Base-by-base conservation (phyloP, 2,888 invertebrate genomes). In the Nowickia ferox region DNA sequence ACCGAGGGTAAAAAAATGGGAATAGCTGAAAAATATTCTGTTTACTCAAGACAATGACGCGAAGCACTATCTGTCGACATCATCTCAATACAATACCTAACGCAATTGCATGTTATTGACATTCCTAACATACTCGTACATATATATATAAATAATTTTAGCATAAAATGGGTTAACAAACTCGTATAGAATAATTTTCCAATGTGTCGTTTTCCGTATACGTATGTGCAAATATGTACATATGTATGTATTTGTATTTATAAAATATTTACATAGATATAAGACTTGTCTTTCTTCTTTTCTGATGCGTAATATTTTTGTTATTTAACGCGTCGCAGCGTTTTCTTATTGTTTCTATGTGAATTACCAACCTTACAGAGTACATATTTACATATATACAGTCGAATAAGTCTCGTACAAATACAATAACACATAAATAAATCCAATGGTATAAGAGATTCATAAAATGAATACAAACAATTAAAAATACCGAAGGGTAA, bases 301-400 rank as follows among this genome's bases (percentile, higher is more conserved):
- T 83, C 71, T 78, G 77, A 66, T 78, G 77, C 77, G 86, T 80
- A 83, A 72, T 86, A 83, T 86, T 83, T 82, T 83, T 75, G 76
- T 86, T 86, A 86, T 86, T 86, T 86, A 83, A 86, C 83, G 86
- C 86, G 79, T 80, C 83, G 86, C 83, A 80, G 79, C 22, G 42
- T 80, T 86, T 86, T 83, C 79, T 79, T 86, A 83, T 83, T 76
- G 79, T 86, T 83, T 86, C 80, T 86, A 86, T 86, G 83, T 79
- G 80, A 86, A 86, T 83, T 83, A 40, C 51, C 72, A 76, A 48
- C 59, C 82, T 76, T 44, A 66, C n/a, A n/a, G n/a, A n/a, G n/a
- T n/a, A n/a, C n/a, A n/a, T n/a, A n/a, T n/a, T n/a, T n/a, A n/a
- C n/a, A n/a, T n/a, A n/a, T n/a, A n/a, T n/a, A n/a, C 86, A 83